Evolutionary conservation across 2,113 vertebrate species (phyloP), one percentile per base, ranked within the genome.

Genomic region (Rhipidura dahli): DNA sequence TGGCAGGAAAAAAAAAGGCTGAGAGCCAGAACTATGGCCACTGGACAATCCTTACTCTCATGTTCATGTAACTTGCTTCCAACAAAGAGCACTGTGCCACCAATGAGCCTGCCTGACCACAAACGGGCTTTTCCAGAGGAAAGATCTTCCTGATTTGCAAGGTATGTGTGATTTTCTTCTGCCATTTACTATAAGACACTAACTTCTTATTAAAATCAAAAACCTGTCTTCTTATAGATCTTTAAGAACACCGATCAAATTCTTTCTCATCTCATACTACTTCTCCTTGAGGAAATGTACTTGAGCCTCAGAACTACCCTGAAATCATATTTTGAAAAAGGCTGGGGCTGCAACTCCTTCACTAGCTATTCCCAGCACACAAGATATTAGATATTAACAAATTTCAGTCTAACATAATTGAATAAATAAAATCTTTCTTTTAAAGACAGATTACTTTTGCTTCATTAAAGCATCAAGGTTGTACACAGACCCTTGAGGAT

Each of bases 391-490:
- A 59, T 70, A 93, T 44, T 76, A 96, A 89, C 65, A 83, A 85
- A 78, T 87, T 89, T 69, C 71, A 78, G 33, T 21, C 79, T 86
- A 93, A 49, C 49, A 94, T 64, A 49, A 84, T 42, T 22, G 31
- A 96, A 94, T 61, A 95, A 96, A 96, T 86, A 73, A 87, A 82
- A 87, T 89, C 35, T 90, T 94, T 80, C 80, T 94, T 92, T 75
- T 78, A 37, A 75, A 87, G 70, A 86, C 45, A 79, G 61, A 91
- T 91, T 50, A 59, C 60, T 93, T 87, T 49, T 85, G 59, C 79
- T 94, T 94, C 57, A 80, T 94, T 92, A 84, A 80, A 96, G 80
- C 7, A 4, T 54, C 51, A 39, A 45, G 56, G 27, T 15, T 83
- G 45, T 13, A 40, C 4, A 28, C 9, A 33, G 9, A 7, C 76